Evolutionary conservation across 1,140 invertebrate species (phyloP), one percentile per base, ranked within the genome.

Genomic region (Penaeus indicus): DNA sequence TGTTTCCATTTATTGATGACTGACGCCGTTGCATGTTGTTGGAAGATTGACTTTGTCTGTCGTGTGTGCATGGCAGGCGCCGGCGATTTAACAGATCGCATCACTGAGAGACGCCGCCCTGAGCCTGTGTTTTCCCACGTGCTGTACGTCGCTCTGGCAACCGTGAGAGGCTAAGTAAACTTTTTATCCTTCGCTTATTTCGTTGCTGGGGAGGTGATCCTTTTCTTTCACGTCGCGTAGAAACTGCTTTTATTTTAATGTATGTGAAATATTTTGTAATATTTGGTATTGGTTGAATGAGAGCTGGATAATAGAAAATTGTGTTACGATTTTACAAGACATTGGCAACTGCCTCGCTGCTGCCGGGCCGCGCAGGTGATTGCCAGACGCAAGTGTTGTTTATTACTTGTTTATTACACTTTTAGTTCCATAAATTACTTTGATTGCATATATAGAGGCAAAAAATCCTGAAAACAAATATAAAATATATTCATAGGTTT

Each of bases 121-220:
- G 69, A 72, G 69, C 25, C 13, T 75, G 5, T 75, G 21, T 84
- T 84, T 47, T 84, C 82, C 72, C 72, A 84, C 63, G 82, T 84
- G 82, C 82, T 84, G 82, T 19, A 32, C 63, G 82, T 84, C 21
- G 64, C 82, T 64, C 64, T 16, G 82, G 82, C 62, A 62, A 84
- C 64, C 82, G 27, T 38, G 21, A 19, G 27, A 42, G 16, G 4
- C 47, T 10, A 19, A 69, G 18, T 38, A 38, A 67, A n/a, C 25
- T 21, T 38, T 67, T 38, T 84, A 38, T 54, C 69, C 69, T n/a
- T 32, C 10, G 13, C 54, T 47, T n/a, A 38, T 69, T 1, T 18
- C 32, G 21, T 32, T 18, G 60, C 21, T 11, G 4, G 11, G 22
- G 5, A 22, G n/a, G 38, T 21, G 38, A 69, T 25, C 10, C 25